phyloP scores from a whole-genome alignment of 1,140 invertebrate genomes.

The Chrysopa pallens region DNA sequence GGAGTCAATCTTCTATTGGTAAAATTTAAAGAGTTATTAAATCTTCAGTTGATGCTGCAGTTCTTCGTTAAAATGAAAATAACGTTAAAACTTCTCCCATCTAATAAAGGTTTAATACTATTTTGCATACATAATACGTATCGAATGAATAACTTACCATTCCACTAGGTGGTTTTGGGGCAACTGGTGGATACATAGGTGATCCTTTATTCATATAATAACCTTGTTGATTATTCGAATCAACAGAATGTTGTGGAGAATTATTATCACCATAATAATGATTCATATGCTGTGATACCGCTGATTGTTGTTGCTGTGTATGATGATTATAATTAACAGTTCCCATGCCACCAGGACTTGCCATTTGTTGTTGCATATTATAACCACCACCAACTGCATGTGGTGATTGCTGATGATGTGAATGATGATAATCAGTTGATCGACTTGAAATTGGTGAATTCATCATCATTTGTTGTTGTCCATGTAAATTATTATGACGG shows the following conservation, averaged over 20 bases:
- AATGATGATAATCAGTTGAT: conserved; percentile 10
- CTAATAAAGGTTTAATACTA: too few relatives aligned
- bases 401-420: conserved; percentile 11
- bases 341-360: too few relatives aligned
- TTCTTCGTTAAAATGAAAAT: too few relatives aligned
- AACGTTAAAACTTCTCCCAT: too few relatives aligned
- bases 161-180: conserved; percentile 22
- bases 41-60: too few relatives aligned
- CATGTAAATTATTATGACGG: conserved; percentile 7
- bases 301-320: conserved; percentile 18
- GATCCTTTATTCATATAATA: too few relatives aligned
- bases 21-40: too few relatives aligned
- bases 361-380: conserved; percentile 1
- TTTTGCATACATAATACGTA: too few relatives aligned
- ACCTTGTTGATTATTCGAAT: too few relatives aligned
- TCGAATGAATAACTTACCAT: too few relatives aligned
- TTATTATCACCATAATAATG: conserved; percentile 26
- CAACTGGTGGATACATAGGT: conserved; percentile 20
- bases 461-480: conserved; percentile 11
- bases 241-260: conserved; percentile 9
- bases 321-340: conserved; percentile 12
- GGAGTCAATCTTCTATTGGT: too few relatives aligned
- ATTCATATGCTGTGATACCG: conserved; percentile 15
- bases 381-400: conserved; percentile 1
- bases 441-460: conserved; percentile 11